phyloP scores from a whole-genome alignment of 2,888 invertebrate genomes.

The Drosophila kanekoi region DNA sequence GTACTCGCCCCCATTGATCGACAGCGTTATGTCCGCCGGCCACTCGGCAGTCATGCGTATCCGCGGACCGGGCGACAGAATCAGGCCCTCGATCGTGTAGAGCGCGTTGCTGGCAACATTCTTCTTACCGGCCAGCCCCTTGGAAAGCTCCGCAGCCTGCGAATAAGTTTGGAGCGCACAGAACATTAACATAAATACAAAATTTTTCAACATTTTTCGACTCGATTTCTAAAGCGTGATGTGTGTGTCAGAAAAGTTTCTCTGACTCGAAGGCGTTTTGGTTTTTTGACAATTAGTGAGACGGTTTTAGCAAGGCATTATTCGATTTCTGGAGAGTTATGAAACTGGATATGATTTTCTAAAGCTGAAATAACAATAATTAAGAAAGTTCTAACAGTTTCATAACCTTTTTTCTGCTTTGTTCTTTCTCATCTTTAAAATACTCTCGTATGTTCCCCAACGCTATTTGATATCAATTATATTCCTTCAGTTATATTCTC shows the following conservation, averaged over 20 bases:
- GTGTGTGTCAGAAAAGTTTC: neutral
- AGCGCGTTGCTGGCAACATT: neutral
- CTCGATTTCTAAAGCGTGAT: slow-evolving; percentile 1
- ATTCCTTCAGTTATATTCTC: no score
- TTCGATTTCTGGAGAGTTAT: neutral
- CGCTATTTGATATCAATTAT: no score
- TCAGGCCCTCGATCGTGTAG: slow-evolving; percentile 41
- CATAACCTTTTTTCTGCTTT: no score
- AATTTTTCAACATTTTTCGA: slow-evolving; percentile 47
- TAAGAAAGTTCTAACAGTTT: no score
- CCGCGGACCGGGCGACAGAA: slow-evolving; percentile 19
- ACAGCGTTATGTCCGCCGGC: slow-evolving; percentile 86
- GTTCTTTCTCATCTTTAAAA: no score
- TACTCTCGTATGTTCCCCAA: no score
- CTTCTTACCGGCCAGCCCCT: neutral
- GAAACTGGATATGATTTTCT: no score
- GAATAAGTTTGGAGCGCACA: neutral
- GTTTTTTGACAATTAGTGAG: neutral
- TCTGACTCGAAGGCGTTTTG: neutral
- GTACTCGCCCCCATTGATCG: slow-evolving; percentile 95
- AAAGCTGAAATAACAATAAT: no score
- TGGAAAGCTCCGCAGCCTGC: neutral
- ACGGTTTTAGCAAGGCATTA: neutral
- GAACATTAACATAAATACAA: slow-evolving; percentile 19
- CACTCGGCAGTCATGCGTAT: neutral